Base-by-base conservation (phyloP, 2,888 invertebrate genomes). In the Esperia sulphurella region DNA sequence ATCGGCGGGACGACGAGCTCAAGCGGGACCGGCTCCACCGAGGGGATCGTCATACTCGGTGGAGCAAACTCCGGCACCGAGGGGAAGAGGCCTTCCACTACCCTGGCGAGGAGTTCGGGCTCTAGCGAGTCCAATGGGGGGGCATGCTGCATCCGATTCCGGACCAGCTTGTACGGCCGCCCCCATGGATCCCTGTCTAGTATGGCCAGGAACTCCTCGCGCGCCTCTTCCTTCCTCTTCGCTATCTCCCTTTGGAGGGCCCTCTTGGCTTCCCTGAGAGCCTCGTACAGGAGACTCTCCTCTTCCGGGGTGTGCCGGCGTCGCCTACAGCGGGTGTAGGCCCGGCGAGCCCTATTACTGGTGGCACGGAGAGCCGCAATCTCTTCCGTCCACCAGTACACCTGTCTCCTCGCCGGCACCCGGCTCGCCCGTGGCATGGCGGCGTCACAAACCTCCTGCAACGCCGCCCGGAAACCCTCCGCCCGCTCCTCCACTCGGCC, bases 371-470 rank as follows among this genome's bases (percentile, higher is more conserved):
- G 45, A 0, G 9, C 8, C 5, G 53, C 44, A 3, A 53, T 33
- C 1, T 47, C 46, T 1, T 29, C 39, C 0, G 57, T 44, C 57
- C 57, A 54, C 57, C 54, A 54, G 43, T 57, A 53, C 6, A 53
- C 51, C 29, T 30, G 42, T 10, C 37, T 28, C 12, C n/a, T 46
- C 1, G 43, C 21, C 10, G 14, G 43, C 8, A 10, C 3, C 3
- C 21, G 29, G 8, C 41, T 7, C 9, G 29, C 37, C n/a, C 51
- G 46, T 7, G 49, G 48, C 51, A 51, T 52, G 4, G 48, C 31
- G 12, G 55, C 48, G 28, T 55, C 50, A 31, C 50, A 53, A 1
- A 53, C 28, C 5, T 14, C 3, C 21, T 13, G 8, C 41, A 41
- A 4, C 8, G 21, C 21, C 0, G 8, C 41, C 3, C 14, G 7